phyloP scores from a whole-genome alignment of 2,888 invertebrate genomes.

The Ophion costatus region DNA sequence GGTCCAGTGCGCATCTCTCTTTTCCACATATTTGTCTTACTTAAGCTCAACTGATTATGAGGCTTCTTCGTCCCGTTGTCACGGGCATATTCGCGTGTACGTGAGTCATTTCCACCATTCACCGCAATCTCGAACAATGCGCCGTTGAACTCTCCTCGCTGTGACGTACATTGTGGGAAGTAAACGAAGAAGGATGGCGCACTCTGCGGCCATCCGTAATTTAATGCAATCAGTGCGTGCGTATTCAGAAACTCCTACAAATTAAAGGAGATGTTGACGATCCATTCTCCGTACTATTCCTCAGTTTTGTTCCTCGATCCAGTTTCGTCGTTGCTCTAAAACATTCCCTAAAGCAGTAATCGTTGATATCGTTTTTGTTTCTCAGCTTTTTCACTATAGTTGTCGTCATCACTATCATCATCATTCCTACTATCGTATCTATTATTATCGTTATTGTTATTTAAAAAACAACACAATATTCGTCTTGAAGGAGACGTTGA shows the following conservation, averaged over 20 bases:
- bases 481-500: not conserved
- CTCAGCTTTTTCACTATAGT: not conserved
- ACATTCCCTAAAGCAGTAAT: not conserved
- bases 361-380: not conserved
- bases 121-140: constrained; percentile 35
- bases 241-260: not conserved
- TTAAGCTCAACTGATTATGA: not conserved
- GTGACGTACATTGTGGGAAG: constrained; percentile 55
- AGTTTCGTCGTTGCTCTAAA: not conserved
- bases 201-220: constrained; percentile 79
- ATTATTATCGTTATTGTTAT: not conserved
- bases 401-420: not conserved
- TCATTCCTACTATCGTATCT: not conserved
- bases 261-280: not conserved
- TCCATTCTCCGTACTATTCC: not conserved
- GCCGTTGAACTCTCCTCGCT: not conserved
- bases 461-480: not conserved
- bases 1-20: not conserved
- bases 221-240: constrained; percentile 81
- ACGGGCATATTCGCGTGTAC: not conserved
- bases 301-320: not conserved
- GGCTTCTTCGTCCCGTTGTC: not conserved
- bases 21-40: not conserved
- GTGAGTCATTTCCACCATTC: not conserved
- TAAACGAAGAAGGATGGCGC: constrained; percentile 60